Evolutionary conservation across 2,888 invertebrate genomes (phyloP).

Genomic region (Plusia festucae): DNA sequence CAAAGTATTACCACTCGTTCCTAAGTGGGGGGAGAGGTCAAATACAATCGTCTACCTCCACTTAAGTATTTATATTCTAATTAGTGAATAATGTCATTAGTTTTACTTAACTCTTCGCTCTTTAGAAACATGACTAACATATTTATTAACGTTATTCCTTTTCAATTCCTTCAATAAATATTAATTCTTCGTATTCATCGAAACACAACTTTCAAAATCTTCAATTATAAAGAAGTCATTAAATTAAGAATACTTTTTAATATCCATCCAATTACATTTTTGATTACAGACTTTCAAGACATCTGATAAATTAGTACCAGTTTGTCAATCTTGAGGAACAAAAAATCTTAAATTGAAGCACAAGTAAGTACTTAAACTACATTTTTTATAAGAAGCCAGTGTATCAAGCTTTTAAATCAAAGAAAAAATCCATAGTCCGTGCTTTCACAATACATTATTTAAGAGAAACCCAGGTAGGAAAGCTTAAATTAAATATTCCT

Average conservation of each 20-base stretch:
- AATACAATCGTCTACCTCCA: constrained; percentile 48
- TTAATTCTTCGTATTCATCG: constrained; percentile 21
- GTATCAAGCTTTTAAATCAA: constrained; percentile 17
- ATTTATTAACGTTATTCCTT: constrained; percentile 11
- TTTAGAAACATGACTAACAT: constrained; percentile 29
- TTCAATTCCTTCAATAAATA: constrained; percentile 20
- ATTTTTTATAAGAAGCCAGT: constrained; percentile 22
- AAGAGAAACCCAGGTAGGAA: constrained; percentile 5
- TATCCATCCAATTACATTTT: constrained; percentile 35
- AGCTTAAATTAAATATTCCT: constrained; percentile 33
- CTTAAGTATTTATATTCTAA: constrained; percentile 48
- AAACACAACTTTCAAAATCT: constrained; percentile 18
- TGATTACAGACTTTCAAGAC: constrained; percentile 40
- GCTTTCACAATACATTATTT: constrained; percentile 14
- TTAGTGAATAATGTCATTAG: constrained; percentile 49
- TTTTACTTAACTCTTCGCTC: constrained; percentile 12
- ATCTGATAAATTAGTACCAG: constrained; percentile 49
- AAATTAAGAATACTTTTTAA: constrained; percentile 24
- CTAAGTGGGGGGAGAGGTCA: constrained; percentile 58
- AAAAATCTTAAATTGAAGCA: constrained; percentile 36
- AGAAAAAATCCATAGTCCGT: constrained; percentile 31
- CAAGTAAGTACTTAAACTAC: constrained; percentile 10
- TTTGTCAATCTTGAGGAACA: constrained; percentile 21
- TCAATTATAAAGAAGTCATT: constrained; percentile 26
- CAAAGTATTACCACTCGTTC: constrained; percentile 59